Evolutionary conservation across 1,140 invertebrate genomes (phyloP).

Genomic region (Philotrypesis tridentata): DNA sequence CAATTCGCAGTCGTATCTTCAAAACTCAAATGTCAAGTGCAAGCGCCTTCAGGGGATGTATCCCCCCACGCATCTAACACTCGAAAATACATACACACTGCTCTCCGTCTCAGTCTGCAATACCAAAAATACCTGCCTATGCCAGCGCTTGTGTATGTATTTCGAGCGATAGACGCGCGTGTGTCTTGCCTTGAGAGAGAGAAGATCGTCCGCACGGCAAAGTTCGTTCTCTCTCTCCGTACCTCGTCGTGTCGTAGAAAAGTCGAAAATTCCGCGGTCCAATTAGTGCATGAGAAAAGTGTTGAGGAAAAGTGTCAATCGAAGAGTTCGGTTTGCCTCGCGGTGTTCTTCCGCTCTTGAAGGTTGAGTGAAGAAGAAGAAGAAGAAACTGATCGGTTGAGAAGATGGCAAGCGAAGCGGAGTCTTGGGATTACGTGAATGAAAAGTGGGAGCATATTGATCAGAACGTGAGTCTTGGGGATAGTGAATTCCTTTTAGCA

Average conservation of each 20-base stretch:
- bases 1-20: not conserved
- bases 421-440: conserved; percentile 57
- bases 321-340: not conserved
- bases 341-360: not conserved
- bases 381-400: not conserved
- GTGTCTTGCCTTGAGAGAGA: not conserved
- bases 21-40: not conserved
- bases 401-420: conserved; percentile 52
- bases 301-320: not conserved
- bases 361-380: not conserved
- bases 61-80: not conserved
- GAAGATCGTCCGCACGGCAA: not conserved
- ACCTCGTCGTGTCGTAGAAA: not conserved
- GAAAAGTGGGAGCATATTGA: conserved; percentile 69
- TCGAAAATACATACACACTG: not conserved
- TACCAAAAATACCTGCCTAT: conserved; percentile 60
- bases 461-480: conserved; percentile 59
- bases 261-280: not conserved
- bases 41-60: not conserved
- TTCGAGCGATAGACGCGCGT: conserved; percentile 51
- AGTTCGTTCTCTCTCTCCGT: not conserved
- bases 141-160: conserved; percentile 52
- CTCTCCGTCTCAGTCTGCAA: conserved; percentile 46
- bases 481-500: not conserved
- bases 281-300: not conserved